A percentile compares a stretch with the other conserved stretches of the same genome.
Conservation (phyloP, 2,888 invertebrate genomes). For the Caradrina clavipalpis region DNA sequence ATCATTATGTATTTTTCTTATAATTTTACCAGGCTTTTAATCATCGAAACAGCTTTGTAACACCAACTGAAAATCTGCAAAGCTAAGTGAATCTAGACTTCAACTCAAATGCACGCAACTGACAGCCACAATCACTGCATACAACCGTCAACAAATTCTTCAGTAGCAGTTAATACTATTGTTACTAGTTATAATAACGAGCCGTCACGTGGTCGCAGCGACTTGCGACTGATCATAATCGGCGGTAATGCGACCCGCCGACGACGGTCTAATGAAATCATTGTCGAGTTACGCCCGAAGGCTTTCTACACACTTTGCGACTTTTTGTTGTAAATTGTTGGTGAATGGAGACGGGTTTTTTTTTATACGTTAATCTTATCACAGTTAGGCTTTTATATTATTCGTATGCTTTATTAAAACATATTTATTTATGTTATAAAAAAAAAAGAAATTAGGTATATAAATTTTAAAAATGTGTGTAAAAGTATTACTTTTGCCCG, state of each 20-base stretch:
- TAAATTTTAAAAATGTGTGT: too few relatives aligned
- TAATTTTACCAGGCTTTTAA: too few relatives aligned
- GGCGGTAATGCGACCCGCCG: conserved; percentile 59
- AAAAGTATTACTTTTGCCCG: too few relatives aligned
- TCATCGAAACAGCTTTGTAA: too few relatives aligned
- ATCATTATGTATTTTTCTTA: too few relatives aligned
- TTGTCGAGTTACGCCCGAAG: conserved; percentile 61
- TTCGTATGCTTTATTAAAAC: too few relatives aligned
- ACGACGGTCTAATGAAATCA: conserved; percentile 63
- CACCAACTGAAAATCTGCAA: conserved; percentile 9
- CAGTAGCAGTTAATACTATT: conserved; percentile 23
- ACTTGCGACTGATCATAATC: conserved; percentile 58
- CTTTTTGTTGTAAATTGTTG: conserved; percentile 20
- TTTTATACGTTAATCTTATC: too few relatives aligned
- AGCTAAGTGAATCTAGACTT: background rate
- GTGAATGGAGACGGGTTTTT: conserved; percentile 7
- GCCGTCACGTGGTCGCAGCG: conserved; percentile 37
- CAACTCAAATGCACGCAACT: background rate
- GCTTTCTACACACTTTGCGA: conserved; percentile 37
- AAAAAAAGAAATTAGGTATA: background rate
- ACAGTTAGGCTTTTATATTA: too few relatives aligned
- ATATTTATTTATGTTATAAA: too few relatives aligned
- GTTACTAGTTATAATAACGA: conserved; percentile 29
- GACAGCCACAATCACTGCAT: background rate
- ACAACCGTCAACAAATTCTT: conserved; percentile 34